phyloP scores from a whole-genome alignment of 1,140 invertebrate species.

The Cherax quadricarinatus region DNA sequence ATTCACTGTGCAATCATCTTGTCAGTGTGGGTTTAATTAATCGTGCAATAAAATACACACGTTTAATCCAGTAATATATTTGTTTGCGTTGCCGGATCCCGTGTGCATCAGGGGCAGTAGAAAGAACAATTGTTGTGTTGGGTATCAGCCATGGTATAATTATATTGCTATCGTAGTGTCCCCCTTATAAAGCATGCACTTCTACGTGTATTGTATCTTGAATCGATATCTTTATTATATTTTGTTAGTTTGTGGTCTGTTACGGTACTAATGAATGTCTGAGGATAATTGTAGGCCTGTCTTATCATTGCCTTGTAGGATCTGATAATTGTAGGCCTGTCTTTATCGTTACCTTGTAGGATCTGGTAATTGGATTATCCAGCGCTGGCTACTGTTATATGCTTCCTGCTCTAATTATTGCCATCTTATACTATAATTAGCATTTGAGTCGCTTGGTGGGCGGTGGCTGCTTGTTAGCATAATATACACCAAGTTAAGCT shows the following conservation, averaged over 20 bases:
- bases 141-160: neutral
- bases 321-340: too few species aligned
- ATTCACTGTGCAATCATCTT: neutral
- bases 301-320: neutral
- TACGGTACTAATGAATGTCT: neutral
- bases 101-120: neutral
- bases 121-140: neutral
- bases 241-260: neutral
- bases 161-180: neutral
- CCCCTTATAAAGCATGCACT: neutral
- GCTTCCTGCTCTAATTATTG: neutral
- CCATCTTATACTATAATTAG: neutral
- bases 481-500: too few species aligned
- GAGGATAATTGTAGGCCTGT: neutral
- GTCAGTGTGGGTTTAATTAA: neutral
- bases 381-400: neutral
- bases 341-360: neutral
- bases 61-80: neutral
- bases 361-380: neutral
- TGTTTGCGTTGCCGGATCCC: neutral
- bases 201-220: neutral
- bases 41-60: neutral
- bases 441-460: neutral
- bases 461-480: neutral
- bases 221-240: neutral